These are phyloP conservation scores for Lithophane semibrunnea DNA, from an alignment of 2,888 invertebrate species.

Conservation along the genomic window DNA sequence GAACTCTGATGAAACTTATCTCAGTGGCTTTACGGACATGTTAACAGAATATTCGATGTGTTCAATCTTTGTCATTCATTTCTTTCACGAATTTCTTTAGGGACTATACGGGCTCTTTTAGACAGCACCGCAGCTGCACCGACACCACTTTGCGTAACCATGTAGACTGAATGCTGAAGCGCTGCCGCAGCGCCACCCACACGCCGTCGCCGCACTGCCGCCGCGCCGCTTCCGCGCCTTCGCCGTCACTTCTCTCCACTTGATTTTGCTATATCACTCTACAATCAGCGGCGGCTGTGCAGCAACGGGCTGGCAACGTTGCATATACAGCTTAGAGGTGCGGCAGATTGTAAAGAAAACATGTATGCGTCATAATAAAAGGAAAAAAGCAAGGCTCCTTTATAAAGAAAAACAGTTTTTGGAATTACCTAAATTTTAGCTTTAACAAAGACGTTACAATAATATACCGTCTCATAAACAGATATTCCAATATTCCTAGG, in stretches of 20 bases:
- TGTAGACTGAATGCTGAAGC: too few species aligned
- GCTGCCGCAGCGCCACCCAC: too few species aligned
- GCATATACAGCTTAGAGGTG: too few species aligned
- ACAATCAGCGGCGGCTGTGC: too few species aligned
- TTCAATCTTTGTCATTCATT: not conserved
- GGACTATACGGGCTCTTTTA: too few species aligned
- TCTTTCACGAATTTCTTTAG: not conserved
- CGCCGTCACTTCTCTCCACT: too few species aligned
- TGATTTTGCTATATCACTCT: too few species aligned
- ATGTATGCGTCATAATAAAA: not conserved
- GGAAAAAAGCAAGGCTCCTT: not conserved
- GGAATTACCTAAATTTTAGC: not conserved
- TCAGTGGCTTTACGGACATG: not conserved
- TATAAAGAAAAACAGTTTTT: not conserved
- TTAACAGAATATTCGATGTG: slow-evolving; percentile 4
- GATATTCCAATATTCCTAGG: not conserved
- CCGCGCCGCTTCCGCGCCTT: too few species aligned
- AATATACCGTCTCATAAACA: slow-evolving; percentile 22
- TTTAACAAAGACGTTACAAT: not conserved
- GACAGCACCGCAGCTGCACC: too few species aligned
- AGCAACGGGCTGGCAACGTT: too few species aligned
- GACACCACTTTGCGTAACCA: too few species aligned
- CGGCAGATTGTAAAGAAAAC: not conserved
- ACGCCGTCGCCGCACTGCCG: too few species aligned
- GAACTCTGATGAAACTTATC: not conserved